Evolutionary conservation across 2,888 invertebrate species (phyloP).

Genomic region (Drosophila niveifrons): DNA sequence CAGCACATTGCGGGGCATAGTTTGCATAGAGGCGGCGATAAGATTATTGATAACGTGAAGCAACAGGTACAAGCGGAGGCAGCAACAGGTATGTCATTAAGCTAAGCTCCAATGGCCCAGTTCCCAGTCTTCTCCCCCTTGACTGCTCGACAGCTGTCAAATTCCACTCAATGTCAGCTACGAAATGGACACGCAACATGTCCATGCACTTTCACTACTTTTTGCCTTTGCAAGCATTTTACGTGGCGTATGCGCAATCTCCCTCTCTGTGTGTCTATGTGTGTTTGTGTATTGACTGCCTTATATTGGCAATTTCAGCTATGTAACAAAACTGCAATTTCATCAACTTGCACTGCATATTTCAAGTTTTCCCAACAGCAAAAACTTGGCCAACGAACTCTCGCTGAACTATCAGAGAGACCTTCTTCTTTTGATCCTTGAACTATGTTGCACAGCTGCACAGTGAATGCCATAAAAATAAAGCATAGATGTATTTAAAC

Average conservation of each 20-base stretch:
- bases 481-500: background rate
- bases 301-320: slow-evolving; percentile 20
- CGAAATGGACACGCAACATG: background rate
- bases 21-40: slow-evolving; percentile 75
- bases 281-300: background rate
- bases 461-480: background rate
- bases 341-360: slow-evolving; percentile 28
- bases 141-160: background rate
- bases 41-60: slow-evolving; percentile 83
- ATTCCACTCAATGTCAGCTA: slow-evolving; percentile 20
- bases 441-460: slow-evolving; percentile 8
- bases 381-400: slow-evolving; percentile 8
- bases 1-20: slow-evolving; percentile 76
- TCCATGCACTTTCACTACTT: slow-evolving; percentile 29
- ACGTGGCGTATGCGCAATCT: slow-evolving; percentile 34
- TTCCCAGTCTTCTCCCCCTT: background rate
- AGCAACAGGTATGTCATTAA: slow-evolving; percentile 83
- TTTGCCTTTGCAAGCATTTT: slow-evolving; percentile 18
- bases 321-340: slow-evolving; percentile 19
- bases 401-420: slow-evolving; percentile 13
- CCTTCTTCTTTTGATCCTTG: slow-evolving; percentile 1
- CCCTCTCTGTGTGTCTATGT: background rate
- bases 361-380: slow-evolving; percentile 16
- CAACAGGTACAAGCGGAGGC: slow-evolving; percentile 84
- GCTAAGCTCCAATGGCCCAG: background rate